Evolutionary conservation across 2,888 invertebrate genomes (phyloP).

Genomic region (Limnephilus marmoratus): DNA sequence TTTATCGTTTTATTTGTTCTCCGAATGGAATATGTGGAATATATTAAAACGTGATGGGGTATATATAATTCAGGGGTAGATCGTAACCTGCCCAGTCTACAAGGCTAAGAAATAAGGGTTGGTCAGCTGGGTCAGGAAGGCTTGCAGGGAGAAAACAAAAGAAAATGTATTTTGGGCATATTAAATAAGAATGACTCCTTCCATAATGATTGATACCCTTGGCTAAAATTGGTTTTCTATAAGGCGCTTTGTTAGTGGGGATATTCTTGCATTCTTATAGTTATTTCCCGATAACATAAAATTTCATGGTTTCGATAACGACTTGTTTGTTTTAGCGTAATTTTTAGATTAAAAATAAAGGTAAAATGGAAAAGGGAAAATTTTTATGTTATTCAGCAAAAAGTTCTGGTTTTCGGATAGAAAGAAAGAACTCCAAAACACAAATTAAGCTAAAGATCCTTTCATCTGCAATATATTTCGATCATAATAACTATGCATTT

Average conservation of each 20-base stretch:
- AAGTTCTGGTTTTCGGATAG: background rate
- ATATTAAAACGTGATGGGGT: conserved; percentile 31
- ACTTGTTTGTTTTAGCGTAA: background rate
- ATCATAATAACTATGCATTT: too few relatives aligned
- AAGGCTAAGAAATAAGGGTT: background rate
- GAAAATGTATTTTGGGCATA: background rate
- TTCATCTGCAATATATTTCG: too few relatives aligned
- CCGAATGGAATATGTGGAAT: conserved; percentile 28
- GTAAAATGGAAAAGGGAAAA: background rate
- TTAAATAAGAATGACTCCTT: background rate
- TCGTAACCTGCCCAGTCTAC: background rate
- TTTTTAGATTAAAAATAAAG: background rate
- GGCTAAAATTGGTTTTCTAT: background rate
- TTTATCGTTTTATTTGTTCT: conserved; percentile 34
- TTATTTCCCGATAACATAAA: background rate
- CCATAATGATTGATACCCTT: background rate
- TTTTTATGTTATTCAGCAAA: background rate
- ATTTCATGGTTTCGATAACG: background rate
- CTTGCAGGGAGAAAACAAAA: conserved; percentile 21
- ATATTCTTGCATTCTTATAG: background rate
- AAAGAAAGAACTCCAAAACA: background rate
- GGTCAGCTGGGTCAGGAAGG: conserved; percentile 27
- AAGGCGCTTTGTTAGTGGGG: background rate
- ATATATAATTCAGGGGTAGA: conserved; percentile 11
- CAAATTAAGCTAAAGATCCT: too few relatives aligned